phyloP scores from a whole-genome alignment of 2,113 vertebrate species.

The Mionectes macconnelli region DNA sequence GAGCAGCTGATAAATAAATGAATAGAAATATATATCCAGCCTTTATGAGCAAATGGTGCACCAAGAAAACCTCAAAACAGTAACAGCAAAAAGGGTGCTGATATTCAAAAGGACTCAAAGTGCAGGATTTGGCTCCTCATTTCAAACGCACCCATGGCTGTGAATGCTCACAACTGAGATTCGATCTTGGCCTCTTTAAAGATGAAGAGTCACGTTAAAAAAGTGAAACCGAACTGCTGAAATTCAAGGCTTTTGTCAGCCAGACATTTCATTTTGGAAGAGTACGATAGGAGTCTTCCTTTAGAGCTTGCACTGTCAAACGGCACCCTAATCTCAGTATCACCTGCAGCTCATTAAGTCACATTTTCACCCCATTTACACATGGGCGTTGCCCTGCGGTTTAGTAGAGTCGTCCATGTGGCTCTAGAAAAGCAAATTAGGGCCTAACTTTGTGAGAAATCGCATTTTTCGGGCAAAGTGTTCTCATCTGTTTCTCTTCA shows the following conservation, averaged over 20 bases:
- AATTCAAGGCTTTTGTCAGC: neutral
- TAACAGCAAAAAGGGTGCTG: neutral
- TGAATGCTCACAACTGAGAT: neutral
- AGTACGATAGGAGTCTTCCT: neutral
- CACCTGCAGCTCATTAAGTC: neutral
- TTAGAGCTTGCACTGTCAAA: neutral
- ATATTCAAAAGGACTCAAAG: neutral
- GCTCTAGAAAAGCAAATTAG: neutral
- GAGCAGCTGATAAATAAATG: neutral
- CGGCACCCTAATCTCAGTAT: neutral
- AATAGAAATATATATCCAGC: neutral
- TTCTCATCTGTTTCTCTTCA: neutral
- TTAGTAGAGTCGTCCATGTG: neutral
- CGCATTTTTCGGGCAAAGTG: neutral
- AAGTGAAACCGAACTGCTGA: neutral
- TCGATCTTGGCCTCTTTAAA: neutral
- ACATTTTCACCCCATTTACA: neutral
- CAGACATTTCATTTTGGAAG: neutral
- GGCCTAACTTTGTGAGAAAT: neutral
- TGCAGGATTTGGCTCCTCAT: neutral
- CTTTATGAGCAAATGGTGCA: neutral
- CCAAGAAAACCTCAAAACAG: neutral
- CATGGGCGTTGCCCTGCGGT: neutral
- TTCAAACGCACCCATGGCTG: neutral
- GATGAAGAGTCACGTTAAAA: neutral